Evolutionary conservation across 2,888 invertebrate genomes (phyloP).

Genomic region (Octonoba sinensis): DNA sequence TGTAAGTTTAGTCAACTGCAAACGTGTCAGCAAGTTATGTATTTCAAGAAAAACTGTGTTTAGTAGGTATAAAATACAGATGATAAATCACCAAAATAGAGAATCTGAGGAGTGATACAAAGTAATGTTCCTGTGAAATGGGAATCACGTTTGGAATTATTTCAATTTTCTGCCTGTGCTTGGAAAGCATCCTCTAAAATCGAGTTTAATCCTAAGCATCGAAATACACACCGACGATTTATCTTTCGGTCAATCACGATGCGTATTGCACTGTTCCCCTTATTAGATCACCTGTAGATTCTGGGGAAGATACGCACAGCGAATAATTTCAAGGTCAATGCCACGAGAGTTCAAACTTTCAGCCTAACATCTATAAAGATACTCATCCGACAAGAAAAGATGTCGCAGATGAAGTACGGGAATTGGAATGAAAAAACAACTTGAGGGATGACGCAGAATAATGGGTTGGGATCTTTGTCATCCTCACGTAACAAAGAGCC

Average conservation of each 20-base stretch:
- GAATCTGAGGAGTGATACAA: no score
- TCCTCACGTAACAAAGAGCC: background rate
- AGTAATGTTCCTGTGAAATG: no score
- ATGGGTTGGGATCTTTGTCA: slow-evolving; percentile 3
- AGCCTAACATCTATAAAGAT: slow-evolving; percentile 44
- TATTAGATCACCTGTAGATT: background rate
- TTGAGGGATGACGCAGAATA: background rate
- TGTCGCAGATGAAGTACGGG: slow-evolving; percentile 22
- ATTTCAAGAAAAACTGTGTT: no score
- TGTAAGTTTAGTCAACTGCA: no score
- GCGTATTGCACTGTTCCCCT: background rate
- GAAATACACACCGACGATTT: background rate
- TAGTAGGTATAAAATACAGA: no score
- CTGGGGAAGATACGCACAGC: slow-evolving; percentile 5
- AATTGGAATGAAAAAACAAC: background rate
- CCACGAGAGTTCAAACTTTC: slow-evolving; percentile 30
- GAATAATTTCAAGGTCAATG: slow-evolving; percentile 56
- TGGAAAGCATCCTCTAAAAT: background rate
- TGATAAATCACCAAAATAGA: no score
- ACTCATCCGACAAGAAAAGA: slow-evolving; percentile 9
- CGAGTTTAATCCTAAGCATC: no score
- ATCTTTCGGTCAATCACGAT: background rate
- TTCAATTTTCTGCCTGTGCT: background rate
- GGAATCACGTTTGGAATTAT: no score
- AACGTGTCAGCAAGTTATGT: no score